A percentile compares a stretch with the other conserved stretches of the same genome.
Evolutionary conservation across 1,140 invertebrate species (phyloP).

Genomic region (Hypothenemus hampei): DNA sequence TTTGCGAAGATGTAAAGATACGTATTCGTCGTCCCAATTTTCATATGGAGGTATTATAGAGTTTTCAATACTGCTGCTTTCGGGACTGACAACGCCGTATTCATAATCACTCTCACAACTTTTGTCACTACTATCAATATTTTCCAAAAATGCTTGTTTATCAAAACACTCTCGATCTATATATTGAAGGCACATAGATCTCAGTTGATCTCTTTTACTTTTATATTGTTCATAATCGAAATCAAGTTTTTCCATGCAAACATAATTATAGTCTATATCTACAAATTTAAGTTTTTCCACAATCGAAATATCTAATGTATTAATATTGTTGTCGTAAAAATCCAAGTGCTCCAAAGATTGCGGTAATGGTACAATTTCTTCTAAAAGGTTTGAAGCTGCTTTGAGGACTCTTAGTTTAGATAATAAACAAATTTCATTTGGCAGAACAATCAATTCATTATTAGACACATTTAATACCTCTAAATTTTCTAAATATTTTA

Average conservation of each 20-base stretch:
- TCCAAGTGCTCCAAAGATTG: slow-evolving; percentile 9
- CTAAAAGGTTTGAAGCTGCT: slow-evolving; percentile 5
- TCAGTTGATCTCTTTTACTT: neutral
- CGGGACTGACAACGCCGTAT: too few species aligned
- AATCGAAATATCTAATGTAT: neutral
- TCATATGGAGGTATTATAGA: neutral
- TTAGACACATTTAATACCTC: slow-evolving; percentile 12
- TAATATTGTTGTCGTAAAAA: slow-evolving; percentile 17
- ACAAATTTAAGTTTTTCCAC: neutral
- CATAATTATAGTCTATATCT: slow-evolving; percentile 20
- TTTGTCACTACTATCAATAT: slow-evolving; percentile 7
- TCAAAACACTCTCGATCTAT: neutral
- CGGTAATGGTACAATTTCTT: slow-evolving; percentile 7
- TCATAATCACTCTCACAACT: neutral
- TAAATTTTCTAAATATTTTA: slow-evolving; percentile 15
- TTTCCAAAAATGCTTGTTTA: neutral
- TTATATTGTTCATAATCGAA: neutral
- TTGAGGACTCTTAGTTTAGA: slow-evolving; percentile 8
- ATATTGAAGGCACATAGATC: neutral
- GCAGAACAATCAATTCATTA: slow-evolving; percentile 14
- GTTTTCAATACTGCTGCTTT: too few species aligned
- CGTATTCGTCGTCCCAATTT: slow-evolving; percentile 16
- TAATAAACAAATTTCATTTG: slow-evolving; percentile 10
- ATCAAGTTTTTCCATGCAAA: neutral
- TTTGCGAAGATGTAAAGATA: neutral